Base-by-base conservation (phyloP, 92 coral and sea anemone genomes). In the Phymanthus crucifer region DNA sequence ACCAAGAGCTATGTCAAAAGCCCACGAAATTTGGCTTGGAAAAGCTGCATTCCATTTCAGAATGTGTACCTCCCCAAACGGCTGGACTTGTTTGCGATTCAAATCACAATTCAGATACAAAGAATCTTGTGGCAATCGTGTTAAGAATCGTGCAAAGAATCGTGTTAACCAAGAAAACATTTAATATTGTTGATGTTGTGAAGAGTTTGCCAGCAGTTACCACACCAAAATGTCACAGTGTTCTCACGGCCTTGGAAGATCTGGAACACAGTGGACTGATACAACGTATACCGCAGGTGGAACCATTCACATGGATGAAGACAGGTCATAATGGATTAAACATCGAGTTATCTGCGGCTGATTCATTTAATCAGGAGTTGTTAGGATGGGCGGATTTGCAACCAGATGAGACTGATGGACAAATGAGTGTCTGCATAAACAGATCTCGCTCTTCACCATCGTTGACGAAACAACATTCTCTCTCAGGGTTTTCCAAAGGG, bases 121-220 rank as follows among this genome's bases (percentile, higher is more conserved):
- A 56, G 36, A n/a, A 9, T 19, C 69, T 21, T 24, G 79, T 75
- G 12, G 33, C 57, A 10, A n/a, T n/a, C n/a, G n/a, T n/a, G n/a
- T n/a, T n/a, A n/a, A n/a, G n/a, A n/a, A n/a, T n/a, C n/a, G n/a
- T n/a, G n/a, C n/a, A n/a, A n/a, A 33, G 34, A 54, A 75, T 75
- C 46, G 5, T 75, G 48, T 56, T 70, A 12, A 8, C 35, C 17
- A 75, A 75, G 33, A 66, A 56, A 32, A 16, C 21, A 21, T 54
- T 70, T 56, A 75, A 70, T 37, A 9, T 56, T 27, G 4, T 13
- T 32, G 79, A 75, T 56, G 57, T 75, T 40, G 29, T 33, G 19
- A 75, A 75, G 23, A 50, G 70, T 34, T 31, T 75, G 29, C 69
- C 68, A 12, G 79, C 79, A 6, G 79, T 75, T 54, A 75, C 79